Evolutionary conservation across 1,140 invertebrate species (phyloP).

Genomic region (Physella acuta): DNA sequence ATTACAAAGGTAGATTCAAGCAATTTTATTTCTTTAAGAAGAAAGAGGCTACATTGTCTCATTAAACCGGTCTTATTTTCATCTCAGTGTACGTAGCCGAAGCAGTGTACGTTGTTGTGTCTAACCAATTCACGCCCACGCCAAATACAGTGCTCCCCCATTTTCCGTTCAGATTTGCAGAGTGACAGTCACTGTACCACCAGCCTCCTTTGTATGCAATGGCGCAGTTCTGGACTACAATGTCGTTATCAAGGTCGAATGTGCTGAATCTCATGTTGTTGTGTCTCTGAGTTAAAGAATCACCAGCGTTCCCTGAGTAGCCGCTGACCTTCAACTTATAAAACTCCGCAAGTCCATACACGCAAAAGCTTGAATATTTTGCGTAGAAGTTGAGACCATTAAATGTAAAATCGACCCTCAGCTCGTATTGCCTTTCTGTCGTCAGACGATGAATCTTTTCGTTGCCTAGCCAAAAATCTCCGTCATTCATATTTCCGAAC

Average conservation of each 20-base stretch:
- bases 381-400: neutral
- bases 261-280: neutral
- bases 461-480: neutral
- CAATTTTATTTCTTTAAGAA: too few relatives aligned
- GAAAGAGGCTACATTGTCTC: too few relatives aligned
- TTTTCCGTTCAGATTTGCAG: neutral
- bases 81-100: neutral
- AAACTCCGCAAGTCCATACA: neutral
- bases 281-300: neutral
- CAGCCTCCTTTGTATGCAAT: neutral
- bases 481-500: neutral
- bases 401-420: neutral
- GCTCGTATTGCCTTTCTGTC: neutral
- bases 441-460: constrained; percentile 4
- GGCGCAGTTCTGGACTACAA: neutral
- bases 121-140: neutral
- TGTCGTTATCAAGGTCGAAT: neutral
- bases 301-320: neutral
- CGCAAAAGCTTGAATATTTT: neutral
- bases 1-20: too few relatives aligned
- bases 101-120: neutral
- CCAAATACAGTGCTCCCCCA: neutral
- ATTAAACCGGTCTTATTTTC: constrained; percentile 1
- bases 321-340: neutral
- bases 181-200: neutral